Evolutionary conservation across 2,888 invertebrate genomes (phyloP).

Genomic region (Apamea crenata): DNA sequence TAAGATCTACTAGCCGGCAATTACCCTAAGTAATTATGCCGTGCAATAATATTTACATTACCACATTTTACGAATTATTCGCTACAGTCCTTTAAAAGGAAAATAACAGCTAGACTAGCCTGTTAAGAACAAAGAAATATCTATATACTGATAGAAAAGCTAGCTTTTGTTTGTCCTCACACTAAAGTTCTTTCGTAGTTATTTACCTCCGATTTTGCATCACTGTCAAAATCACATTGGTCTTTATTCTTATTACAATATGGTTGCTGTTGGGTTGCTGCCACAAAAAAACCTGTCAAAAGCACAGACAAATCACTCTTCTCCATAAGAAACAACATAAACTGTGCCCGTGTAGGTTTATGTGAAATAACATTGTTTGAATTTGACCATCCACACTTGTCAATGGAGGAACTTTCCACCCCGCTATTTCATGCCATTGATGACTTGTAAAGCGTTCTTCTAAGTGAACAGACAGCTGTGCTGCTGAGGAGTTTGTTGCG

Average conservation of each 20-base stretch:
- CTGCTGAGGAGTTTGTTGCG: too few relatives aligned
- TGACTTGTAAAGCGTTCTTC: too few relatives aligned
- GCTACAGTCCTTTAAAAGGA: not conserved
- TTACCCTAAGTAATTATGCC: conserved; percentile 10
- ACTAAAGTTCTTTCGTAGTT: not conserved
- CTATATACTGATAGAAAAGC: not conserved
- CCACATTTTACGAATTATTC: conserved; percentile 31
- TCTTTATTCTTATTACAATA: not conserved
- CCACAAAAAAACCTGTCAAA: not conserved
- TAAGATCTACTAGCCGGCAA: conserved; percentile 20
- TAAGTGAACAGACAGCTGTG: too few relatives aligned
- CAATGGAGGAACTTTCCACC: too few relatives aligned
- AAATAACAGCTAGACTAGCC: conserved; percentile 1
- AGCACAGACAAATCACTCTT: too few relatives aligned
- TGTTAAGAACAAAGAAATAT: not conserved
- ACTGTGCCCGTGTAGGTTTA: too few relatives aligned
- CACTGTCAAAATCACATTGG: not conserved
- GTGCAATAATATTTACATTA: conserved; percentile 16
- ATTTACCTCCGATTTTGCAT: not conserved
- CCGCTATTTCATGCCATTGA: too few relatives aligned
- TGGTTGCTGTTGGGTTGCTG: not conserved
- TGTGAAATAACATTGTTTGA: too few relatives aligned
- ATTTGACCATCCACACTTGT: too few relatives aligned
- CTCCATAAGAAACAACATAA: too few relatives aligned
- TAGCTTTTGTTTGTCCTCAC: not conserved